Evolutionary conservation across 2,113 vertebrate genomes (phyloP).

Genomic region (Hemiprocne comata): DNA sequence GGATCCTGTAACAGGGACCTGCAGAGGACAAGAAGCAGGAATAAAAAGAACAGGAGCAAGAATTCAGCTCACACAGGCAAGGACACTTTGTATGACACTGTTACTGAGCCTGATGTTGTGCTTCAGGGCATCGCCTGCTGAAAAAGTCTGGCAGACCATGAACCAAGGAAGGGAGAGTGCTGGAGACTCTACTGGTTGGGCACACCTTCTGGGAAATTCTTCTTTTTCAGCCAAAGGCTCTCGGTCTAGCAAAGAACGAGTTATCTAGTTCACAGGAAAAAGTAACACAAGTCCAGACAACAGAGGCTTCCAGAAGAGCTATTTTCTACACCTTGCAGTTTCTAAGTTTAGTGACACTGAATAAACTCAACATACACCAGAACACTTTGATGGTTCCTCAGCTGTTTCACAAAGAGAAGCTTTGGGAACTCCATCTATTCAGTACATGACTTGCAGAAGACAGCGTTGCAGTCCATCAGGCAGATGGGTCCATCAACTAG

Average conservation of each 20-base stretch:
- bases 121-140: not conserved
- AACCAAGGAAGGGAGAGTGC: not conserved
- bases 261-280: not conserved
- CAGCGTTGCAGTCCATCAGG: not conserved
- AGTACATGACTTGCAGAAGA: not conserved
- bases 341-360: not conserved
- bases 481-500: not conserved
- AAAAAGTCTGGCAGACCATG: not conserved
- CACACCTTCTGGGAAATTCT: not conserved
- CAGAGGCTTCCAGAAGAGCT: not conserved
- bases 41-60: not conserved
- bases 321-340: not conserved
- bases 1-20: not conserved
- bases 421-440: not conserved
- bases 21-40: not conserved
- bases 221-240: not conserved
- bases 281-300: not conserved
- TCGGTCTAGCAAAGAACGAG: not conserved
- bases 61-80: not conserved
- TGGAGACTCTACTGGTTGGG: not conserved
- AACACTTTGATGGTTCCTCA: rapidly evolving
- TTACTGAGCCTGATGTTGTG: rapidly evolving
- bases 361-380: not conserved
- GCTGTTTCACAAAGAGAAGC: not conserved
- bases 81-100: not conserved